Conservation (phyloP, 2,797 vertebrate species). For the Aplochiton taeniatus region DNA sequence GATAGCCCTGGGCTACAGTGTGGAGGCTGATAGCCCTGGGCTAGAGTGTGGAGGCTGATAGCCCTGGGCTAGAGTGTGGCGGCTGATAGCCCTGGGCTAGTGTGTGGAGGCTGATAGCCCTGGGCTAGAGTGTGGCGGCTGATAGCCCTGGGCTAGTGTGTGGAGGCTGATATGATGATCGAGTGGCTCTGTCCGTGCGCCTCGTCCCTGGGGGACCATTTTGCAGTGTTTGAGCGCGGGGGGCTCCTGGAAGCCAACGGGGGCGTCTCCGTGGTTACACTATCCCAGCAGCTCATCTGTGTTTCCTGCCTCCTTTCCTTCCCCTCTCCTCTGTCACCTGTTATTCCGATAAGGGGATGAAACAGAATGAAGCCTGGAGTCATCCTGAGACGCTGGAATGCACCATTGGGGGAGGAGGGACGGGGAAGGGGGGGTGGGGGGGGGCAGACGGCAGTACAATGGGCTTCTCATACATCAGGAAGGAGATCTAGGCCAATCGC, state of each 20-base stretch:
- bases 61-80: too few species aligned
- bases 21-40: too few species aligned
- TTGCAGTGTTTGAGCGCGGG: neutral
- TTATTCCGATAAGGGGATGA: slow-evolving; percentile 38
- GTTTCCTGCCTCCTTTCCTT: slow-evolving; percentile 29
- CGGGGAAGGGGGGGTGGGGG: too few species aligned
- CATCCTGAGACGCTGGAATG: slow-evolving; percentile 25
- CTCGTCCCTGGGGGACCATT: too few species aligned
- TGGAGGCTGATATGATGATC: too few species aligned
- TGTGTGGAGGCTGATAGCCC: too few species aligned
- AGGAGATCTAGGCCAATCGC: slow-evolving; percentile 45
- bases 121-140: too few species aligned
- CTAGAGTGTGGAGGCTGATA: too few species aligned
- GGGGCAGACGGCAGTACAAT: slow-evolving; percentile 41
- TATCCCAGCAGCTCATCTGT: slow-evolving; percentile 39
- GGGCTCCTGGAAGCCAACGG: slow-evolving; percentile 1
- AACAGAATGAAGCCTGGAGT: slow-evolving; percentile 45
- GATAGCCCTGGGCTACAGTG: too few species aligned
- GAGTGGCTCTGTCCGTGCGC: too few species aligned
- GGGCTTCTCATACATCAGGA: slow-evolving; percentile 49
- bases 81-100: too few species aligned
- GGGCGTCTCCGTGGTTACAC: slow-evolving; percentile 17
- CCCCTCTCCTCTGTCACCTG: slow-evolving; percentile 25
- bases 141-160: too few species aligned
- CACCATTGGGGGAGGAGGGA: slow-evolving; percentile 16